Evolutionary conservation across 2,888 invertebrate genomes (phyloP), one percentile per base, ranked within the genome.

Genomic region (Caenorhabditis virilis): DNA sequence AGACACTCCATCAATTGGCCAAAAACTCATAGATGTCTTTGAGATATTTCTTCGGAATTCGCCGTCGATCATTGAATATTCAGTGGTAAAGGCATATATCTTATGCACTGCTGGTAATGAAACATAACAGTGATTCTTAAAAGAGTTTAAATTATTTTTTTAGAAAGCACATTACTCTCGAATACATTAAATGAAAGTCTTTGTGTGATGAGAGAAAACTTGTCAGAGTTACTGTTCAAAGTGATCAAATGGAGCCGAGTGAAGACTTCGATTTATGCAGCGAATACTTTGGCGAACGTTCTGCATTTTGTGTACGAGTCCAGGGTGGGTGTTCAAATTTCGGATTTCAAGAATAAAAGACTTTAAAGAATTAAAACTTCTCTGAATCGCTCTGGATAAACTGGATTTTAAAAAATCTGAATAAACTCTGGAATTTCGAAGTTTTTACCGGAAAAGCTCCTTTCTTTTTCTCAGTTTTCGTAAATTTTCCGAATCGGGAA

Each of bases 161-260:
- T 35, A 68, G 72, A 72, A 54, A 58, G 62, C 22, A 63, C 66
- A 18, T 22, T 54, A 3, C 41, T 72, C 13, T 72, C 72, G 2
- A 72, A 72, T 25, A 45, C 57, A 15, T 45, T 72, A 20, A 68
- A 68, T 22, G 57, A 72, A 33, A 49, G 51, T 26, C 56, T 75
- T 2, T 41, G 57, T 1, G 33, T 64, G 30, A 57, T 59, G 9
- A 49, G 71, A n/a, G 71, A 73, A 18, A 56, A 46, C 7, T 55
- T 75, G 11, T 62, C 67, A 18, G 72, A 75, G 35, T 38, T 75
- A 2, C 50, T 75, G 7, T 69, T 75, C 60, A 72, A 73, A 41
- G 67, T 73, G 22, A 65, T 69, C 52, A 75, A 75, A 42, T 49
- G 49, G 45, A 69, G 65, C 39, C 58, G 71, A 15, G 48, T 51